Percentiles rank a stretch among this genome's conserved stretches.
Evolutionary conservation across 2,888 invertebrate species (phyloP).

Genomic region (Calliopum simillimum): DNA sequence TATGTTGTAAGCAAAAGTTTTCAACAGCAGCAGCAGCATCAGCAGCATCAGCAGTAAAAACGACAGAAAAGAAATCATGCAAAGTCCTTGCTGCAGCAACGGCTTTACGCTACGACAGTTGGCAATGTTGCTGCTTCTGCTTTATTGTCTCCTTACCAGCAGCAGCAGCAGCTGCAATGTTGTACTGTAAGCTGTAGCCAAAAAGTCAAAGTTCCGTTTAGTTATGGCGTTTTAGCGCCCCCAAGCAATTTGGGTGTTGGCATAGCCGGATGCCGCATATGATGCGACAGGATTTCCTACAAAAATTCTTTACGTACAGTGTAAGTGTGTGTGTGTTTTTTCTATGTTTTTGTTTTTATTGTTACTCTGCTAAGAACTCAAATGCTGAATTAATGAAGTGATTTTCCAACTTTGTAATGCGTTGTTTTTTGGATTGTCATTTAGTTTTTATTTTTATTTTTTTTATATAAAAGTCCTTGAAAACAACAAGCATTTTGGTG

Average conservation of each 20-base stretch:
- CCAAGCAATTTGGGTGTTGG: constrained; percentile 13
- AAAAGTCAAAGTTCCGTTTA: constrained; percentile 32
- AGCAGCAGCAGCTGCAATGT: constrained; percentile 7
- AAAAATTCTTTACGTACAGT: constrained; percentile 17
- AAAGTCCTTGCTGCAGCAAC: constrained; percentile 3
- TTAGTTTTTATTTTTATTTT: constrained; percentile 26
- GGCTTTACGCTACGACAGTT: background rate
- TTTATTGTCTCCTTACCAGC: background rate
- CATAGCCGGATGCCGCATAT: constrained; percentile 35
- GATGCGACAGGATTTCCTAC: constrained; percentile 39
- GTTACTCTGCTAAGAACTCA: constrained; percentile 51
- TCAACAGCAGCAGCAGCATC: constrained; percentile 1
- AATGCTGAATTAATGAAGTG: constrained; percentile 66
- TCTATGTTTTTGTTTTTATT: constrained; percentile 13
- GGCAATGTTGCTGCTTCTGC: background rate
- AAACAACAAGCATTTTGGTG: background rate
- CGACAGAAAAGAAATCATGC: background rate
- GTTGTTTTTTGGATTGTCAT: constrained; percentile 30
- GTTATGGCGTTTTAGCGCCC: constrained; percentile 20
- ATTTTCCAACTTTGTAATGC: constrained; percentile 56
- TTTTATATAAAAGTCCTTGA: constrained; percentile 16
- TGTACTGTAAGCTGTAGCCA: constrained; percentile 1
- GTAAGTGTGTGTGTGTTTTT: constrained; percentile 8
- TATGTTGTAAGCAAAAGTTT: constrained; percentile 42
- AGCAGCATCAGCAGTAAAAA: background rate